A percentile compares a stretch with the other conserved stretches of the same genome.
Conservation (phyloP, 2,113 vertebrate genomes). For the Rostratula benghalensis region DNA sequence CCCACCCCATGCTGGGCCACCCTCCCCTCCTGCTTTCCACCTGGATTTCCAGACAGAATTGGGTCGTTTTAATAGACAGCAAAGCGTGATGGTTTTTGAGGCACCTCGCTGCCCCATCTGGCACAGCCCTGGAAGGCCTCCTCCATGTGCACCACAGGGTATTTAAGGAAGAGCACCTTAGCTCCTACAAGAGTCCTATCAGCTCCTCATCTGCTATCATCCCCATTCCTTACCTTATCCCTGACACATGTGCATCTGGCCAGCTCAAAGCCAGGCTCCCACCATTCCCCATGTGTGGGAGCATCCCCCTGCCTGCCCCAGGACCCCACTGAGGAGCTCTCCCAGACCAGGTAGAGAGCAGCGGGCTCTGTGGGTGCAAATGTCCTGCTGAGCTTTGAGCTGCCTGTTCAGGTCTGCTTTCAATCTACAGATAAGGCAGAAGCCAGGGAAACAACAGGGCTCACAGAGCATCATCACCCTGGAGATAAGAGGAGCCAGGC, state of each 20-base stretch:
- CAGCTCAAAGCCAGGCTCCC: background rate
- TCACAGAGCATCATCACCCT: background rate
- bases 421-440: background rate
- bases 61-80: rapidly evolving
- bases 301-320: background rate
- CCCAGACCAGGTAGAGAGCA: background rate
- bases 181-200: background rate
- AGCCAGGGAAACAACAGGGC: background rate
- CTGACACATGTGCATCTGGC: background rate
- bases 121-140: background rate
- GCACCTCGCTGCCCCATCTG: background rate
- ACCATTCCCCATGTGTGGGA: background rate
- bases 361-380: background rate
- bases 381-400: background rate
- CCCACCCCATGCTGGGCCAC: rapidly evolving
- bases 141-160: rapidly evolving
- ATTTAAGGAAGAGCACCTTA: background rate
- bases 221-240: background rate
- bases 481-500: background rate
- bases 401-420: background rate
- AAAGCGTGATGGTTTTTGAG: rapidly evolving
- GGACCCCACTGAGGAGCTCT: rapidly evolving
- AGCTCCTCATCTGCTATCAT: background rate
- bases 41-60: background rate
- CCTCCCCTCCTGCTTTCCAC: background rate